Evolutionary conservation across 1,140 invertebrate species (phyloP), one percentile per base, ranked within the genome.

Genomic region (Ephestia elutella): DNA sequence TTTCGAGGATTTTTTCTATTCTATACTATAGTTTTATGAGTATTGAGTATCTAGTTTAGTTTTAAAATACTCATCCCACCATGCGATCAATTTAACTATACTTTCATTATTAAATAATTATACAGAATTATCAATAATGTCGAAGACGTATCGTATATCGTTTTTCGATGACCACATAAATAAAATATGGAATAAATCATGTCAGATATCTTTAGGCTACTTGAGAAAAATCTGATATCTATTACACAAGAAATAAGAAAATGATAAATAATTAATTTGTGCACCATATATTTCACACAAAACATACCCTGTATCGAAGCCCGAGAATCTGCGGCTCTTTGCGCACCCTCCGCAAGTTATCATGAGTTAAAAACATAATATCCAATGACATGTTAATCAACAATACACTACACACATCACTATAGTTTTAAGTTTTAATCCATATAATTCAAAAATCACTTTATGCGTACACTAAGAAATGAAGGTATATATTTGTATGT

Each of bases 361-460:
- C 89, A 58, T 90, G 87, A 13, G 87, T 89, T 70, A 90, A 82
- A 83, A 90, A 89, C 89, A 90, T 90, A 58, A 87, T 87, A 82
- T 87, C 86, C 70, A 85, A 62, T 54, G 84, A 84, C 86, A 89
- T 87, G 57, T 82, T 56, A 56, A 28, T 58, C 55, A 67, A 60
- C 51, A 53, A 13, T 38, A 56, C 67, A 71, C 63, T 57, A 54
- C 57, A 65, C 63, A 63, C 56, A 58, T 58, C 21, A 59, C 58
- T 15, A 44, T 15, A 44, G 30, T 32, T 28, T 28, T 28, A 28
- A 28, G n/a, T n/a, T n/a, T n/a, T 25, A 25, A 35, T 35, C 10
- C 32, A 35, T 13, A 35, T 5, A 35, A 11, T 9, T 5, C 1
- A 11, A 35, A 35, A 9, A 5, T 2, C 13, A 11, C 32, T 35